A percentile compares a stretch with the other conserved stretches of the same genome.
Conservation (phyloP, 2,113 vertebrate genomes). For the Arothron firmamentum region DNA sequence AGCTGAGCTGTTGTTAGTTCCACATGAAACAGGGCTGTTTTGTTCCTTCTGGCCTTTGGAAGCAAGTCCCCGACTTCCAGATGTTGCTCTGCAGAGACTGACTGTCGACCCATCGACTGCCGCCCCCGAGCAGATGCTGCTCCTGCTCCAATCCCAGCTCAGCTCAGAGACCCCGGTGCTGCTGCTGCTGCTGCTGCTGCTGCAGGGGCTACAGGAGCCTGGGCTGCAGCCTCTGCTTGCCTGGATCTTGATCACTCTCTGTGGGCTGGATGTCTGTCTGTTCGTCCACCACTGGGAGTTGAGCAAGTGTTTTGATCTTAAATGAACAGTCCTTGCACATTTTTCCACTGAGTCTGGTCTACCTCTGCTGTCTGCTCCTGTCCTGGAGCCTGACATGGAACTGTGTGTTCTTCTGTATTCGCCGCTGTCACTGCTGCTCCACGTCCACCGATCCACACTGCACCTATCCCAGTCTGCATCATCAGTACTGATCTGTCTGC, state of each 20-base stretch:
- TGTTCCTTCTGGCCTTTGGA: conserved; percentile 30
- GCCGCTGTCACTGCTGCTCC: conserved; percentile 68
- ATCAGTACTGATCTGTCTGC: conserved; percentile 40
- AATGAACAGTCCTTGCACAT: conserved; percentile 24
- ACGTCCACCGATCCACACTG: conserved; percentile 54
- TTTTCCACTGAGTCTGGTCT: conserved; percentile 36
- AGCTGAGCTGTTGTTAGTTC: conserved; percentile 11
- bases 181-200: conserved; percentile 70
- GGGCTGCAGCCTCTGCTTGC: conserved; percentile 49
- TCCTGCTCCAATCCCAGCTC: conserved; percentile 68
- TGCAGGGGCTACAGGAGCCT: conserved; percentile 68
- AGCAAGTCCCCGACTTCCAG: conserved; percentile 6
- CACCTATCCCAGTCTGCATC: conserved; percentile 56
- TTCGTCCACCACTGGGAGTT: conserved; percentile 64
- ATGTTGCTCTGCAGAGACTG: conserved; percentile 9
- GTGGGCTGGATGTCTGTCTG: conserved; percentile 36
- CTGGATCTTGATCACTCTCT: conserved; percentile 19
- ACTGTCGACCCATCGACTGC: conserved; percentile 13
- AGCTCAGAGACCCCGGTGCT: conserved; percentile 70
- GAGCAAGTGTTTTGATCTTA: conserved; percentile 37
- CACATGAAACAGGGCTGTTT: conserved; percentile 23
- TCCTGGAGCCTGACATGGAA: conserved; percentile 39
- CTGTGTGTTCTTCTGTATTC: conserved; percentile 53
- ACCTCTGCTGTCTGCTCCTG: conserved; percentile 44
- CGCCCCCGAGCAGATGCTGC: conserved; percentile 59